Conservation (phyloP, 2,888 invertebrate species). For the Drosophila kuntzei region DNA sequence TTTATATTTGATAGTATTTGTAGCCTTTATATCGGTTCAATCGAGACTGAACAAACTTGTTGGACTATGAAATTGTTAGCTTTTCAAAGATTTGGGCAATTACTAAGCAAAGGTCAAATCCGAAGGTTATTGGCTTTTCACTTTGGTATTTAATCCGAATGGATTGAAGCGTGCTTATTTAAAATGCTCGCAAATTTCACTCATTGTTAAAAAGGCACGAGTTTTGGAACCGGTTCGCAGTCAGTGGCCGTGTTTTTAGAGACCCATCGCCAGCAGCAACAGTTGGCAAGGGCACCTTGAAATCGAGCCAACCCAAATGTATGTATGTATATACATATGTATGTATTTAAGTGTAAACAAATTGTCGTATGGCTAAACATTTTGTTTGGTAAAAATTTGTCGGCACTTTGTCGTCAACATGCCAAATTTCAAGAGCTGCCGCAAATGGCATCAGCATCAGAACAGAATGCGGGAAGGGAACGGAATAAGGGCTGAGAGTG, state of each 20-base stretch:
- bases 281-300: constrained; percentile 71
- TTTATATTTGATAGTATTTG: constrained; percentile 2
- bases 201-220: constrained; percentile 50
- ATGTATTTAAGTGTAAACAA: constrained; percentile 16
- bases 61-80: background rate
- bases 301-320: constrained; percentile 49
- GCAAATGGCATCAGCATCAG: constrained; percentile 61
- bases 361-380: constrained; percentile 53
- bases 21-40: background rate
- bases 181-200: constrained; percentile 41
- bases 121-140: constrained; percentile 57
- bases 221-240: constrained; percentile 63
- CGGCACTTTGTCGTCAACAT: constrained; percentile 44
- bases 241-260: constrained; percentile 11
- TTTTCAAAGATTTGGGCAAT: constrained; percentile 1
- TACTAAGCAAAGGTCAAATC: constrained; percentile 38
- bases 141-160: constrained; percentile 21
- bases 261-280: constrained; percentile 26
- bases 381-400: constrained; percentile 47
- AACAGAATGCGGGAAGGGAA: background rate
- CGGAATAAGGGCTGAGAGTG: background rate
- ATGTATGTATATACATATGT: constrained; percentile 11
- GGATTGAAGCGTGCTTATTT: constrained; percentile 16
- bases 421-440: constrained; percentile 43
- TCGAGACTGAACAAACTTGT: background rate